Evolutionary conservation across 2,888 invertebrate genomes (phyloP).

Genomic region (Dysmachus trigonus): DNA sequence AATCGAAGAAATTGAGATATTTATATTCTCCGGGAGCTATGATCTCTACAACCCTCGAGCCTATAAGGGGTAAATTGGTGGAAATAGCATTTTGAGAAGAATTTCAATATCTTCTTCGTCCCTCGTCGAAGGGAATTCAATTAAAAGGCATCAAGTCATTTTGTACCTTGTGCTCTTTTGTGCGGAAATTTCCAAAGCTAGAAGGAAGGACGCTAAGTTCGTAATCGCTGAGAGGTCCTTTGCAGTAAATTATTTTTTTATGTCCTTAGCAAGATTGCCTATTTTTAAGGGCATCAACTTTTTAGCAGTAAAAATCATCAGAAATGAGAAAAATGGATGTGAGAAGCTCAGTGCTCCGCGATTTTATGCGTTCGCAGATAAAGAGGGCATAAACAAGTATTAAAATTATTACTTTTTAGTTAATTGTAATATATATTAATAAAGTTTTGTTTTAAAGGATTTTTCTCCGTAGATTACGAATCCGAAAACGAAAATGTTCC

Average conservation of each 20-base stretch:
- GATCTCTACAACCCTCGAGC: background rate
- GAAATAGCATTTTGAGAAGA: conserved; percentile 4
- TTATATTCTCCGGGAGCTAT: conserved; percentile 12
- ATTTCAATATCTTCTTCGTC: background rate
- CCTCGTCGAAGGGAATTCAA: background rate
- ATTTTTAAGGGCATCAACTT: too few species aligned
- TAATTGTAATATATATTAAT: too few species aligned
- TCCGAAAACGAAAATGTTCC: too few species aligned
- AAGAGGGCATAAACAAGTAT: too few species aligned
- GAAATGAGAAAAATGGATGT: too few species aligned
- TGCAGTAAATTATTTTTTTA: background rate
- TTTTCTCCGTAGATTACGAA: too few species aligned
- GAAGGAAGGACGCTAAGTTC: background rate
- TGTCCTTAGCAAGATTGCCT: background rate
- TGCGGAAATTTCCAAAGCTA: background rate
- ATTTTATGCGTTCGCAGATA: too few species aligned
- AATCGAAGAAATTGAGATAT: conserved; percentile 29
- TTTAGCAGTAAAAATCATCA: too few species aligned
- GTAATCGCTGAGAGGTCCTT: background rate
- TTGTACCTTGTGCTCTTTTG: background rate
- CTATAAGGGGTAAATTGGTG: conserved; percentile 19
- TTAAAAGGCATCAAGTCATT: background rate
- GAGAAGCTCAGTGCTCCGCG: too few species aligned
- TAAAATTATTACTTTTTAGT: too few species aligned
- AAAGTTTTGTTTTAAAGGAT: too few species aligned